Base-by-base conservation (phyloP, 2,113 vertebrate species). In the Rhinolophus ferrumequinum region DNA sequence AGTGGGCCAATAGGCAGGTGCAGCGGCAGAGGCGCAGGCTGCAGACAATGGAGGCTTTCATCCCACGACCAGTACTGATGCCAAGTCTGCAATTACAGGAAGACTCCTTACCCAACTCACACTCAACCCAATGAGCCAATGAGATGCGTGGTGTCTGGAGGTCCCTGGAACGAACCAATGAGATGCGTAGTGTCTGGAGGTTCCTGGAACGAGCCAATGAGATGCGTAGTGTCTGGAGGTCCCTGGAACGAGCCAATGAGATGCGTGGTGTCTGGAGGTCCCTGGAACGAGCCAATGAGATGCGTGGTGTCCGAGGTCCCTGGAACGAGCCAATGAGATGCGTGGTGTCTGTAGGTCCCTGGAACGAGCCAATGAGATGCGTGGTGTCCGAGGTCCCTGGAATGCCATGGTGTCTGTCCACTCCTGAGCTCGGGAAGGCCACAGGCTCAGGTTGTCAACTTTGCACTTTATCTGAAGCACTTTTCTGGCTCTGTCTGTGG, bases 11-110 rank as follows among this genome's bases (percentile, higher is more conserved):
- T 11, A 28, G 83, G 76, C 90, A 60, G 44, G n/a, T 69, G 64
- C 5, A 33, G 18, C 1, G 3, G 35, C n/a, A 35, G 47, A 72
- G n/a, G 22, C 66, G 60, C 35, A 16, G 64, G 38, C 33, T 33
- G 22, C 22, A 95, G 94, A 91, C 93, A 95, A 79, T 62, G 44
- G 87, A 18, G 19, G 60, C 67, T 96, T 94, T 93, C 38, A 90
- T 87, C 64, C 44, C n/a, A 15, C 4, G 60, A 58, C 24, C 6
- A 2, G 35, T 13, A 18, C 33, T 26, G 28, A 86, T 64, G 85
- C 88, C 94, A 93, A 95, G 58, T 80, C 88, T 94, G 81, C 76
- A 87, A 77, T 81, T 41, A 66, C 85, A 80, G 52, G 58, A 60
- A 28, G 76, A 26, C n/a, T 94, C 33, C 73, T 38, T 28, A 86